Evolutionary conservation across 2,113 vertebrate genomes (phyloP), one percentile per base, ranked within the genome.

Genomic region (Murina feae): DNA sequence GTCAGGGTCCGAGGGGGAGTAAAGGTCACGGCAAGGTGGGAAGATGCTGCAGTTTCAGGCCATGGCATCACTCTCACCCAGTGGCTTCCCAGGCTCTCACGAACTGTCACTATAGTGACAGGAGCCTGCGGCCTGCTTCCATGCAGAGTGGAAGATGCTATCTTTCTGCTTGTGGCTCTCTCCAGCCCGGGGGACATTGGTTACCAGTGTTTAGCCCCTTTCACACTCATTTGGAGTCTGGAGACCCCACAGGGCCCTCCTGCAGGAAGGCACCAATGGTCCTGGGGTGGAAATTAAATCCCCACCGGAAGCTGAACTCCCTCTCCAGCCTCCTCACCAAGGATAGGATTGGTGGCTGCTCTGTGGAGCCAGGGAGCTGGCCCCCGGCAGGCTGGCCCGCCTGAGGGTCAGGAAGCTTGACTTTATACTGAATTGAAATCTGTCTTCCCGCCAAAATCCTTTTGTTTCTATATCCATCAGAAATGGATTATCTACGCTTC

Each of bases 381-480:
- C 63, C 18, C 44, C 16, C 18, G 86, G 42, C 58, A 81, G 55
- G 21, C 1, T 30, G 25, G 69, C 6, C 47, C 11, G 37, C 25
- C 25, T 44, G 49, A 18, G 32, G 37, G 44, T n/a, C 74, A 74
- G 53, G 47, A 93, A 30, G 32, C 49, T 23, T 58, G 80, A 66
- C 39, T 78, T 95, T 71, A 69, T 37, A 53, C 6, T 42, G 53
- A 90, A 53, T 16, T 81, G 93, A 63, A 86, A 86, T 71, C 30
- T 91, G 63, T 86, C 49, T 89, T 53, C 30, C 25, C 53, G 51
- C 60, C 76, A 89, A 81, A 81, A 69, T 63, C 53, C 55, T 92
- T 93, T 71, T 86, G n/a, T 89, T 96, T 87, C 71, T 81, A 32
- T 39, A 89, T 28, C n/a, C 32, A 42, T 86, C 75, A 60, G 51